These are phyloP conservation scores for Cotesia chilonis DNA, from an alignment of 1,140 invertebrate genomes.

Conservation along the genomic window DNA sequence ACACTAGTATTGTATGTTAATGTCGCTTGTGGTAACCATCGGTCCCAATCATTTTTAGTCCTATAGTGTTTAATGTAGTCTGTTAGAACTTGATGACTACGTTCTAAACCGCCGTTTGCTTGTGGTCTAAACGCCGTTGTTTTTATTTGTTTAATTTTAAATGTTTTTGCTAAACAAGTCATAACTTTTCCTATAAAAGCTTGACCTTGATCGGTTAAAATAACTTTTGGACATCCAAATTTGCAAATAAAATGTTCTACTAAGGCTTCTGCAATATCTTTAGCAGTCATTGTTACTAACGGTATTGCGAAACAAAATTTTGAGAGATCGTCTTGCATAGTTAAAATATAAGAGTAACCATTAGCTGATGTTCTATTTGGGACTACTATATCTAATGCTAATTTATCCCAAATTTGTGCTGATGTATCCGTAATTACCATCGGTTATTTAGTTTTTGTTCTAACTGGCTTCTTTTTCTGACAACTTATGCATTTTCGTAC, in stretches of 20 bases:
- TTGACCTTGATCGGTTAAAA: conserved; percentile 49
- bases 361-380: conserved; percentile 24
- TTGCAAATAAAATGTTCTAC: conserved; percentile 41
- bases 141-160: conserved; percentile 42
- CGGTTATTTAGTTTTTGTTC: conserved; percentile 12
- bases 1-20: conserved; percentile 39
- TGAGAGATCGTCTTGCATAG: conserved; percentile 46
- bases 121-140: conserved; percentile 44
- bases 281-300: conserved; percentile 38
- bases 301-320: conserved; percentile 45
- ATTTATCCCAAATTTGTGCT: conserved; percentile 33
- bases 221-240: conserved; percentile 43
- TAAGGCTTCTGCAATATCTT: conserved; percentile 42
- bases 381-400: conserved; percentile 37
- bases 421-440: conserved; percentile 39
- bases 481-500: conserved; percentile 31
- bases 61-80: conserved; percentile 47
- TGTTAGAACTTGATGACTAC: conserved; percentile 41
- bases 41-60: conserved; percentile 52
- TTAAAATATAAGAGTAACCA: conserved; percentile 35
- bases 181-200: conserved; percentile 44
- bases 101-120: conserved; percentile 45
- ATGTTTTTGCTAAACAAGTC: conserved; percentile 40
- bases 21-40: conserved; percentile 45
- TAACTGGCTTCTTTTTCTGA: neutral